phyloP scores from a whole-genome alignment of 2,113 vertebrate genomes.

The Chamaea fasciata region DNA sequence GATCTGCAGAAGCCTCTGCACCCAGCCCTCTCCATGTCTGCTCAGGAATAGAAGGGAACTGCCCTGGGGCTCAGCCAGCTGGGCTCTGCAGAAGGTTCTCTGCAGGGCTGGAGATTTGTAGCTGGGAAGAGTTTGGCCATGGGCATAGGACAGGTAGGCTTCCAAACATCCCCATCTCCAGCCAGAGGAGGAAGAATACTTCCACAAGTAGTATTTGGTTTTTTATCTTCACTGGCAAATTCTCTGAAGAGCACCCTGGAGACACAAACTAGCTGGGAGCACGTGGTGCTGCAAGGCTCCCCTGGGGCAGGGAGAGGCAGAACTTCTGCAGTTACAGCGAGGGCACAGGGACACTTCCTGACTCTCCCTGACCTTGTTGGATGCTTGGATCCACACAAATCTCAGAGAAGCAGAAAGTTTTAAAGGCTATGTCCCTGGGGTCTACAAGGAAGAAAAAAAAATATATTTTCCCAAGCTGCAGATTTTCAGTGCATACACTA shows the following conservation, averaged over 20 bases:
- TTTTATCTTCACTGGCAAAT: background rate
- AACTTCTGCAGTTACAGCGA: background rate
- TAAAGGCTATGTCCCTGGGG: background rate
- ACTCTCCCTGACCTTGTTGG: background rate
- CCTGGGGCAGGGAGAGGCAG: background rate
- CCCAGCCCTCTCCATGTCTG: background rate
- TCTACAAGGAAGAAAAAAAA: background rate
- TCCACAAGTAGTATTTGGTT: background rate
- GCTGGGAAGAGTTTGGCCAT: background rate
- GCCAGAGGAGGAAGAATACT: background rate
- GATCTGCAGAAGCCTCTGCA: background rate
- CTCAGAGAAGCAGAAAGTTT: background rate
- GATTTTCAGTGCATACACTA: background rate
- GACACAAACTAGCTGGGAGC: background rate
- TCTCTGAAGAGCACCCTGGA: background rate
- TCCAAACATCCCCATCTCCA: background rate
- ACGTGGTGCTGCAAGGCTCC: background rate
- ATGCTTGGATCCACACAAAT: background rate
- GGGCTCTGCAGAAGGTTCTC: slow-evolving; percentile 15
- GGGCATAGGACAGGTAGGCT: background rate
- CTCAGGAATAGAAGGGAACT: background rate
- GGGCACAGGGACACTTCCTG: background rate
- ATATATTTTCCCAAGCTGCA: background rate
- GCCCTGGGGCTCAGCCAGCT: background rate
- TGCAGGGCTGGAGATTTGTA: background rate